Evolutionary conservation across 35 echinoderm and acorn worm species (phyloP), one percentile per base, ranked within the genome.

Genomic region (Apostichopus californicus): DNA sequence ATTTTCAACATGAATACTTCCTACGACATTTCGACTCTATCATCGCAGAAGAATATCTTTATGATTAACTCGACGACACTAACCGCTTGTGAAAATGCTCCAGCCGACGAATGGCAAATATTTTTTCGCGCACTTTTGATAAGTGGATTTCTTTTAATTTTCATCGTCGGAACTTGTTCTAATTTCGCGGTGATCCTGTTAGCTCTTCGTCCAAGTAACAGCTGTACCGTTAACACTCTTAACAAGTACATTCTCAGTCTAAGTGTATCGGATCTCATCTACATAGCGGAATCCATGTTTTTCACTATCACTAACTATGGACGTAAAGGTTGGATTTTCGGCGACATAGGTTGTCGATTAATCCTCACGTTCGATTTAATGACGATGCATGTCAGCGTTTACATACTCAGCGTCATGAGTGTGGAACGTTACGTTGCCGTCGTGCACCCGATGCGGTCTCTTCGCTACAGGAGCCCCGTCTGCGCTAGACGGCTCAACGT

Each of bases 401-500:
- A 90, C 28, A 94, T 90, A 12, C 81, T 94, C 57, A 82, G 78
- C 55, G 80, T 90, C 1, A 94, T 94, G 93, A 94, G 93, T 60
- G 87, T 94, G 24, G 93, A 94, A 68, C 78, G 93, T 1, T 94
- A 90, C 28, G 87, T 94, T 5, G 93, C 93, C 1, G 88, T 94
- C 1, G 93, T 94, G 22, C 88, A 82, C 20, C 93, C 93, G 14
- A 94, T 94, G 79, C 23, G 87, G 54, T 94, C 93, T 15, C 34
- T 90, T 1, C 87, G 88, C 18, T 94, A 90, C 68, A 71, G 93
- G 28, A 90, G 87, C 64, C 73, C 79, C 2, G 24, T 59, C 17
- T 90, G 87, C 53, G 88, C 93, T 79, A 77, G 88, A 6, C 46
- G 87, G 7, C 24, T 94, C n/a, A 91, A 70, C 23, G 9, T 83